These are phyloP conservation scores for Phyllostomus discolor DNA, from an alignment of 2,113 vertebrate species.

Conservation along the genomic window DNA sequence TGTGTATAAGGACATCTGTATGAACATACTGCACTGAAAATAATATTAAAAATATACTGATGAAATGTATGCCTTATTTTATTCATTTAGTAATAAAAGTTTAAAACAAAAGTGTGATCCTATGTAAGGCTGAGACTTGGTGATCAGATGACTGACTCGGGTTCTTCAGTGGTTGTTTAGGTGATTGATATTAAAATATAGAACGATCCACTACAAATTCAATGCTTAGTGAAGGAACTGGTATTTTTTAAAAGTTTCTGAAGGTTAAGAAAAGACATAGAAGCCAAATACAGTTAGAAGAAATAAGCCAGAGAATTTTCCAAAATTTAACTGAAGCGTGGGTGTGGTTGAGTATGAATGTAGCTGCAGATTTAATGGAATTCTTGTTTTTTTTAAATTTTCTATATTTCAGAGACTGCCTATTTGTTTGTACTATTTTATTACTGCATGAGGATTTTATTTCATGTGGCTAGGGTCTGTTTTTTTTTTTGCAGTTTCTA, in stretches of 20 bases:
- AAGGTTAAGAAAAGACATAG: background rate
- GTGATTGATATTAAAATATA: slow-evolving; percentile 15
- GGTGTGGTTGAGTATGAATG: background rate
- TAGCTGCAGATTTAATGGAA: slow-evolving; percentile 3
- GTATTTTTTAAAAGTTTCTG: slow-evolving; percentile 15
- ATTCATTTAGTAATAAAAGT: background rate
- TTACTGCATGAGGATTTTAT: slow-evolving; percentile 33
- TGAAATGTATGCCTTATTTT: background rate
- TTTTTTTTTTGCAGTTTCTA: background rate
- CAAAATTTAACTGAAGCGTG: background rate
- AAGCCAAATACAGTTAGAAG: slow-evolving; percentile 3
- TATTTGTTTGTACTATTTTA: slow-evolving; percentile 16
- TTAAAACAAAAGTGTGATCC: background rate
- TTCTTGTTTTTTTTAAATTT: slow-evolving; percentile 21
- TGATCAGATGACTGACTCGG: background rate
- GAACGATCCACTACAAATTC: background rate
- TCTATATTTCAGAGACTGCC: background rate
- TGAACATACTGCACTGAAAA: background rate
- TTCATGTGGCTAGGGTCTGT: background rate
- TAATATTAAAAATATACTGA: background rate
- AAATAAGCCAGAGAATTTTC: slow-evolving; percentile 17
- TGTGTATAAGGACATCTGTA: background rate
- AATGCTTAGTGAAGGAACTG: background rate
- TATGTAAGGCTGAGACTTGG: background rate
- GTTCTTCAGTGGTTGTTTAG: background rate